phyloP scores from a whole-genome alignment of 2,797 vertebrate genomes.

The Prunella strophiata region DNA sequence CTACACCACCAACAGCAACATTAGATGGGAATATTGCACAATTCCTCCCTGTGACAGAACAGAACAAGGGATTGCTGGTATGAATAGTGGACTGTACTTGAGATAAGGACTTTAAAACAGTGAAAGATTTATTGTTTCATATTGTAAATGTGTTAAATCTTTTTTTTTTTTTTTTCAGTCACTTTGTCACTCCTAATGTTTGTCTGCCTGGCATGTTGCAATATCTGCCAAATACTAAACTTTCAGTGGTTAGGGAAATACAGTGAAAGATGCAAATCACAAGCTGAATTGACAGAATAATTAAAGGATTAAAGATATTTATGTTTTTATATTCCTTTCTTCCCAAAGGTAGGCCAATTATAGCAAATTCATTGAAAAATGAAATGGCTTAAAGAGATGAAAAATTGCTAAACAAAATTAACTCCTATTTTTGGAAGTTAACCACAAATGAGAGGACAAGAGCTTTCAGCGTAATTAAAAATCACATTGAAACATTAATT shows the following conservation, averaged over 20 bases:
- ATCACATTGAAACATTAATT: not conserved
- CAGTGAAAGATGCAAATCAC: not conserved
- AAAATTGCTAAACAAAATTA: not conserved
- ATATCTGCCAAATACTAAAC: not conserved
- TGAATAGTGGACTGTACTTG: not conserved
- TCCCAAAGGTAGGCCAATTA: not conserved
- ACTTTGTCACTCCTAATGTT: not conserved
- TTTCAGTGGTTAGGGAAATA: not conserved
- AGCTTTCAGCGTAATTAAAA: not conserved
- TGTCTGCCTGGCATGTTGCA: not conserved
- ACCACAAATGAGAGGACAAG: not conserved
- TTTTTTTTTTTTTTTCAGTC: not conserved
- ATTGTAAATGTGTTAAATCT: not conserved
- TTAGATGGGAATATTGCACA: conserved; percentile 90
- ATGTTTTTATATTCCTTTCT: not conserved
- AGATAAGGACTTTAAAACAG: not conserved
- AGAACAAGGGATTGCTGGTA: conserved; percentile 37
- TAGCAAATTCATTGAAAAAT: not conserved
- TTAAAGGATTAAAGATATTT: not conserved
- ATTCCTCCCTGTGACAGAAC: conserved; percentile 80
- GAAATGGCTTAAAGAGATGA: not conserved
- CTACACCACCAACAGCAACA: conserved; percentile 79
- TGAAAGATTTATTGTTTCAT: not conserved
- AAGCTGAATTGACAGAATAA: not conserved
- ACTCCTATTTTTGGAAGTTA: not conserved